phyloP scores from a whole-genome alignment of 2,113 vertebrate genomes.

The Nipponia nippon region DNA sequence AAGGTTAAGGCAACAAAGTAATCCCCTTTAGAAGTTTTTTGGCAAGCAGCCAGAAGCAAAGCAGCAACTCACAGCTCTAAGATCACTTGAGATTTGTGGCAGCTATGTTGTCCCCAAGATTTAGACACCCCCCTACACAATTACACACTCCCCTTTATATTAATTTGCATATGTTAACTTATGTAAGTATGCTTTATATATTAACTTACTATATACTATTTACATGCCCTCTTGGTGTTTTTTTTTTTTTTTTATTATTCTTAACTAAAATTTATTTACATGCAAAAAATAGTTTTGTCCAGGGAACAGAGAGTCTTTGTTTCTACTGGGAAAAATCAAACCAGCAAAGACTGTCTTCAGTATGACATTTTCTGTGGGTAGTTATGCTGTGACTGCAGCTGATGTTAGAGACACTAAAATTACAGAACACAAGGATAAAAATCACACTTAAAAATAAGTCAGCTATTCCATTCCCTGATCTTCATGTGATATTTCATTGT shows the following conservation, averaged over 20 bases:
- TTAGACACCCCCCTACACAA: not conserved
- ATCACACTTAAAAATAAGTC: not conserved
- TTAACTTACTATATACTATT: not conserved
- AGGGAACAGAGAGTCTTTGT: not conserved
- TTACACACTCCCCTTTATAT: not conserved
- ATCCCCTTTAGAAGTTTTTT: not conserved
- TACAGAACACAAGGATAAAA: not conserved
- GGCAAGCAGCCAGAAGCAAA: not conserved
- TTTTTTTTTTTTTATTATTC: not conserved
- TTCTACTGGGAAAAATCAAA: not conserved
- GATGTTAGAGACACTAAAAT: not conserved
- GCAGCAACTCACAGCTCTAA: not conserved
- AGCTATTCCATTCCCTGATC: not conserved
- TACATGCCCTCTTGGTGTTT: not conserved
- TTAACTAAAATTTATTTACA: not conserved
- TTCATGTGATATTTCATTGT: not conserved
- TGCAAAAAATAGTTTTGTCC: not conserved
- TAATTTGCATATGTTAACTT: not conserved
- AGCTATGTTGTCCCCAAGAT: not conserved
- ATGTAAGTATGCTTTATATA: not conserved
- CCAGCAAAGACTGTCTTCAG: not conserved
- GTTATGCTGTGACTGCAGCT: not conserved
- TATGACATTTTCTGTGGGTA: not conserved
- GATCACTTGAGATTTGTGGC: not conserved
- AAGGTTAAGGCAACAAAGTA: not conserved